Base-by-base conservation (phyloP, 2,113 vertebrate species). In the Polypterus senegalus region DNA sequence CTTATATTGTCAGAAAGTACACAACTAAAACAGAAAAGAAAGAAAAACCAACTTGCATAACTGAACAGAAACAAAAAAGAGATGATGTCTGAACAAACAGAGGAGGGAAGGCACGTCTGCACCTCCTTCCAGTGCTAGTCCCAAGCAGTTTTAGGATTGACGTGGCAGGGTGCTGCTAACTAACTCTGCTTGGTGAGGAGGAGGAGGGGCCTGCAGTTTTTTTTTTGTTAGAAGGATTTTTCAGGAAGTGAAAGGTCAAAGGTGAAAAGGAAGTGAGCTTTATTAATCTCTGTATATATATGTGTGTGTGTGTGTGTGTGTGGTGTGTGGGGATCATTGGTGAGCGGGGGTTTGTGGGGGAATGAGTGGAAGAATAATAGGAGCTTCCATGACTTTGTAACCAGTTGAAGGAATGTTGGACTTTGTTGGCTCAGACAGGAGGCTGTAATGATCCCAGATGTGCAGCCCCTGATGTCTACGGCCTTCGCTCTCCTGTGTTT, bases 391-490 rank as follows among this genome's bases (percentile, higher is more conserved):
- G 74, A 84, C 87, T 89, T 75, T 81, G 82, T 78, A 88, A 86
- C 81, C 68, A 74, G 79, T 81, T 78, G 77, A 27, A 88, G 88
- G 90, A 91, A 90, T 91, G 87, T 86, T 78, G 78, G 81, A 69
- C 77, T 87, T 87, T 88, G 79, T 88, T 85, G 82, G 81, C 71
- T 75, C 79, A 78, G 74, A 77, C 78, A 80, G 81, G 83, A 76
- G 77, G 77, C 67, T 83, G 74, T 87, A 94, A 83, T 46, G 84
- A 86, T 94, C 94, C 93, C 94, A 97, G 93, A 97, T 97, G 94
- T 93, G 90, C 76, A 73, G 84, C 79, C 74, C 84, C n/a, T 82
- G 80, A 81, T 79, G 79, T 74, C 73, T 81, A 78, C 78, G 52
- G 49, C 66, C 66, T 70, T 60, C 69, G 27, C 27, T 68, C 80